Percentiles rank a stretch among this genome's conserved stretches.
Conservation (phyloP, 2,113 vertebrate genomes). For the Centrocercus urophasianus region DNA sequence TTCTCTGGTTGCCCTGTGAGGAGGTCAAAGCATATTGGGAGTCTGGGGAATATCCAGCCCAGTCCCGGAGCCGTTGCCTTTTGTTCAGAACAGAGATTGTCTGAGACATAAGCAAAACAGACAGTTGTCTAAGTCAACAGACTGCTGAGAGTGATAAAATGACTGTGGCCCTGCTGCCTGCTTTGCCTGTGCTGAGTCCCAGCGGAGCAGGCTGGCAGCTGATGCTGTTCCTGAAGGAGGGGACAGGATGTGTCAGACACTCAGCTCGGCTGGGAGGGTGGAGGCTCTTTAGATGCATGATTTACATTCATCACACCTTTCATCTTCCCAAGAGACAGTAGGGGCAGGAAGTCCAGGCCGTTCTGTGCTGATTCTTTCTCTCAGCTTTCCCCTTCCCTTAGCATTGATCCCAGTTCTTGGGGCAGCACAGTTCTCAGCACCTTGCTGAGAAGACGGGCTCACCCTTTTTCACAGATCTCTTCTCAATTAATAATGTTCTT, state of each 20-base stretch:
- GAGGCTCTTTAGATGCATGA: conserved; percentile 13
- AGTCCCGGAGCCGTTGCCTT: neutral
- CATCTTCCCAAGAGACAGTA: neutral
- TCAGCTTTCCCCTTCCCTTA: neutral
- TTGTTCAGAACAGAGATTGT: neutral
- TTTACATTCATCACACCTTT: conserved; percentile 44
- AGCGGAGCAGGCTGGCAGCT: neutral
- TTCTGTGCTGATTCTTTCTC: neutral
- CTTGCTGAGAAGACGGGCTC: neutral
- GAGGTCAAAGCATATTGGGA: neutral
- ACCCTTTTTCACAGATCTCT: neutral
- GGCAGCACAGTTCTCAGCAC: neutral
- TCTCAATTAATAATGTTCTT: neutral
- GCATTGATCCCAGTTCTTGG: neutral
- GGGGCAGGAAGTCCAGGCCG: neutral
- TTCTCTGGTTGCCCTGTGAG: neutral
- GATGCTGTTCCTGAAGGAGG: conserved; percentile 17
- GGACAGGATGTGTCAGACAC: conserved; percentile 19
- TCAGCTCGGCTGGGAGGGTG: neutral
- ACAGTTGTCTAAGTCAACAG: neutral
- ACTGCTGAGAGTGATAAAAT: neutral
- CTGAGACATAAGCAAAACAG: neutral
- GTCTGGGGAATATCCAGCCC: neutral
- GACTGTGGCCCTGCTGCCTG: neutral
- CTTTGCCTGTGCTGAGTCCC: neutral